These are phyloP conservation scores for Rosalia funebris DNA, from an alignment of 2,888 invertebrate genomes.

Conservation along the genomic window DNA sequence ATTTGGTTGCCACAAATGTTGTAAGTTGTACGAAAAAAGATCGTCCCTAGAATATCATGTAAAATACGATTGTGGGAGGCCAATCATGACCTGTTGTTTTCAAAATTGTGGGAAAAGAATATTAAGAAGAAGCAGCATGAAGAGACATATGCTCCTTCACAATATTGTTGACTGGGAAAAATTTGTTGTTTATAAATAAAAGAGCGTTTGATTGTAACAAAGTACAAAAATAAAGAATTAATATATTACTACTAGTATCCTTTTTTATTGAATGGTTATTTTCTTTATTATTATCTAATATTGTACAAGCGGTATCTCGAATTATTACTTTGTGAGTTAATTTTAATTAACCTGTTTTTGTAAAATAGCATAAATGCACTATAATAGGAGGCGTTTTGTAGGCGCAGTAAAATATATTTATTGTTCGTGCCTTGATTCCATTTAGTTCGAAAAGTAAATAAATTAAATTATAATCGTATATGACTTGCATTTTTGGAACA, in stretches of 20 bases:
- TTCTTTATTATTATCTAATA: neutral
- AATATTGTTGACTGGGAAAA: conserved; percentile 28
- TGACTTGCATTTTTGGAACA: no score
- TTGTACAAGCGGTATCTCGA: neutral
- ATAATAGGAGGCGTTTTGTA: no score
- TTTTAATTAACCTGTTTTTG: neutral
- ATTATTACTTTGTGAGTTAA: neutral
- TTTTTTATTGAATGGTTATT: neutral
- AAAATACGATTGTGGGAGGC: conserved; percentile 29
- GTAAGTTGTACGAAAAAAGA: conserved; percentile 21
- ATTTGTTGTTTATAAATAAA: conserved; percentile 4
- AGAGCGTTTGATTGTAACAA: neutral
- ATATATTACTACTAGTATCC: neutral
- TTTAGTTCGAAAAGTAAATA: no score
- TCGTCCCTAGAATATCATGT: conserved; percentile 21
- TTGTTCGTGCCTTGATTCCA: no score
- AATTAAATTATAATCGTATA: no score
- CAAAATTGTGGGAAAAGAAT: conserved; percentile 18
- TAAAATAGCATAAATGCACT: neutral
- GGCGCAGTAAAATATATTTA: no score
- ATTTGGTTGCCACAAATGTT: conserved; percentile 15
- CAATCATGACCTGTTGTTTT: conserved; percentile 20
- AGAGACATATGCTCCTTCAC: conserved; percentile 30
- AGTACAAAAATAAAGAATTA: neutral
- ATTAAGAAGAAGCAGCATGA: conserved; percentile 30